Base-by-base conservation (phyloP, 53 echinoderm and acorn worm genomes). In the Crossaster papposus region DNA sequence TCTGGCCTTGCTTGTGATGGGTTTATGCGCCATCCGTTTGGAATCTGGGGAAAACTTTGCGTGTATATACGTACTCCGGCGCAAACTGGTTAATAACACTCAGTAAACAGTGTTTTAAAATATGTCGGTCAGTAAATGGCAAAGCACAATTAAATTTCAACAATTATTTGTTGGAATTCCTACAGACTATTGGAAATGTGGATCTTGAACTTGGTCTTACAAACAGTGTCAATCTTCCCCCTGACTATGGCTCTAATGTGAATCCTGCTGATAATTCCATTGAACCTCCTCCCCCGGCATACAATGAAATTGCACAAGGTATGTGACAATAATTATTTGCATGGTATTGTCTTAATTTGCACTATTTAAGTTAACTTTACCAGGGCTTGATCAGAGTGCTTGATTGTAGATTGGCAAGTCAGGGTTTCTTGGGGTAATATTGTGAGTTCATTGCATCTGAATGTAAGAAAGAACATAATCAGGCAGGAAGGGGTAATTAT, bases 301-400 rank as follows among this genome's bases (percentile, higher is more conserved):
- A 93, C 78, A 77, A 85, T 78, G 93, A 93, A 51, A 44, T 91
- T 53, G 74, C 80, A 15, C 90, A 86, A 86, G 93, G 93, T 88
- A 37, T 65, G 68, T 44, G 44, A 7, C 9, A 44, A 44, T 7
- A 44, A 9, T 44, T 1, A 44, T 44, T 5, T 44, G 44, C 9
- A 44, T 9, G 5, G 44, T 44, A 44, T 44, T 44, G 6, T 9
- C 44, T 7, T 44, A 9, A 7, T 44, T 44, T 7, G 44, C 44
- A 44, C 9, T 7, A 44, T 1, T 44, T 44, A 44, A 44, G 44
- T 9, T 44, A 44, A 9, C 44, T 44, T 44, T 7, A 44, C 44
- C 44, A 44, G 9, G 44, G 9, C 5, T 44, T 7, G 44, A 64
- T n/a, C n/a, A n/a, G n/a, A 22, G 1, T 64, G 65, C 23, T 26